phyloP scores from a whole-genome alignment of 1,140 invertebrate genomes.

The Meloidogyne exigua region DNA sequence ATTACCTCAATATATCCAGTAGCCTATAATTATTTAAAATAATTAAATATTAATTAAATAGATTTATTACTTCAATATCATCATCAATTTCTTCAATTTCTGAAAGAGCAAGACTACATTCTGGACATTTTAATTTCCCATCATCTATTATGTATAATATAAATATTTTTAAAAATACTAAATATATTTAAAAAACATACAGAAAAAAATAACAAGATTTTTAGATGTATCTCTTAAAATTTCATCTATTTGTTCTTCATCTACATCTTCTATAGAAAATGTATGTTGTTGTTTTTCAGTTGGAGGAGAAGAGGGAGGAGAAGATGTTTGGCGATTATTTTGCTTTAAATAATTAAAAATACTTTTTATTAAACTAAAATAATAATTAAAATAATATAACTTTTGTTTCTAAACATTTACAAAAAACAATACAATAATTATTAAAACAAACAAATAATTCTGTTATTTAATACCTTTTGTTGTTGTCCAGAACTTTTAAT shows the following conservation, averaged over 20 bases:
- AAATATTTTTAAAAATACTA: conserved; percentile 30
- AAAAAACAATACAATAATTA: too few relatives aligned
- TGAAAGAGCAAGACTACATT: conserved; percentile 54
- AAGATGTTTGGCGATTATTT: background rate
- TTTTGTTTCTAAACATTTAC: too few relatives aligned
- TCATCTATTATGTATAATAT: too few relatives aligned
- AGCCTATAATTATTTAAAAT: conserved; percentile 26
- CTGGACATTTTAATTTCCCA: conserved; percentile 59
- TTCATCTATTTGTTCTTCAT: conserved; percentile 63
- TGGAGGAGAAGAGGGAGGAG: conserved; percentile 9
- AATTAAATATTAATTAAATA: background rate
- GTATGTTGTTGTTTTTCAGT: conserved; percentile 44
- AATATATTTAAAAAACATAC: conserved; percentile 38
- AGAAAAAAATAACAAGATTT: conserved; percentile 63
- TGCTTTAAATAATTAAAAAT: background rate
- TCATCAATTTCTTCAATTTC: conserved; percentile 63
- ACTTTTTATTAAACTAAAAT: too few relatives aligned
- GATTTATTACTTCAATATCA: conserved; percentile 49
- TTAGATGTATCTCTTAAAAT: conserved; percentile 59
- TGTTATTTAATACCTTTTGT: background rate
- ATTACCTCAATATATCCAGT: conserved; percentile 62
- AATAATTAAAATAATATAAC: too few relatives aligned
- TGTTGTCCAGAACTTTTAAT: background rate
- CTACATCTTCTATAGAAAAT: conserved; percentile 63
- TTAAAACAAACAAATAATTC: too few relatives aligned